Base-by-base conservation (phyloP, 2,888 invertebrate genomes). In the Ochropleura leucogaster region DNA sequence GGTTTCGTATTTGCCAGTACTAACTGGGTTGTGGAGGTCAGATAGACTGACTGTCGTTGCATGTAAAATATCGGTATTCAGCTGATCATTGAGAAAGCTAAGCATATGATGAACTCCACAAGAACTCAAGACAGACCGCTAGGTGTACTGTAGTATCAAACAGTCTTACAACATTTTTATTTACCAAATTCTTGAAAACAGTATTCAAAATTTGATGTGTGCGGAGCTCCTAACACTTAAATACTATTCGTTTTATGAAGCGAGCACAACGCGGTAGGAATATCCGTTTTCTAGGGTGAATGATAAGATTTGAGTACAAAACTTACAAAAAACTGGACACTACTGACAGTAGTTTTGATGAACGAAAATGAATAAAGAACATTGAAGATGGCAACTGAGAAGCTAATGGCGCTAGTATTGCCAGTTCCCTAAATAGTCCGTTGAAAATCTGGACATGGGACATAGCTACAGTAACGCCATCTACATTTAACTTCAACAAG, bases 241-340 rank as follows among this genome's bases (percentile, higher is more conserved):
- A 82, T 53, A 81, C 79, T 84, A 82, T 87, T 79, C 82, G 82
- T 87, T 89, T 88, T 65, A 71, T 67, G 87, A 89, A 90, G 89
- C 89, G 91, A 94, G 93, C 94, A 94, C 93, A 94, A 93, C 93
- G 88, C 92, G 83, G 84, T 93, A 94, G 93, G 94, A 94, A 93
- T 94, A 91, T 89, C 72, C 83, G 87, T 88, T 88, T 64, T 67
- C 47, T 72, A 84, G 65, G 77, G 64, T 67, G 64, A 67, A 79
- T 47, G 69, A 65, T 46, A 47, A 44, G 74, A 86, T 78, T 85
- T 74, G 65, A 80, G 30, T 42, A 55, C 51, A 46, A 67, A 62
- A 51, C 40, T 51, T 16, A 40, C 4, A n/a, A 14, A 14, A 20
- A 40, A 9, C 14, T 44, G 44, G 44, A 44, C 46, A 8, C 14